Percentiles rank a stretch among this genome's conserved stretches.
Conservation (phyloP, 2,797 vertebrate species). For the Pseudotriccus pelzelni region DNA sequence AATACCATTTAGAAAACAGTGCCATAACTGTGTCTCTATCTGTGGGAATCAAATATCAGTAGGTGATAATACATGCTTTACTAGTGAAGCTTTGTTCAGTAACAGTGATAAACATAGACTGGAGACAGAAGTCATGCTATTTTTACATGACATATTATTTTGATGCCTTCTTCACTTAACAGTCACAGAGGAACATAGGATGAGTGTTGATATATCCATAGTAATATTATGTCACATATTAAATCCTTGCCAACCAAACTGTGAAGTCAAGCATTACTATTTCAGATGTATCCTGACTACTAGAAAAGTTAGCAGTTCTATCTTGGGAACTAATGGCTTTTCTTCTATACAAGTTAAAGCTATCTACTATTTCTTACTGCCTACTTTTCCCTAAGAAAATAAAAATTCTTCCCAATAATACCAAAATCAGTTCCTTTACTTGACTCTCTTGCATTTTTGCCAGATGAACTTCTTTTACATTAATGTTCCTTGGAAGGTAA, state of each 20-base stretch:
- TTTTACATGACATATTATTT: slow-evolving; percentile 13
- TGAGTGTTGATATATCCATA: slow-evolving; percentile 15
- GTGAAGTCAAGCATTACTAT: neutral
- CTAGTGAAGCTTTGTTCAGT: neutral
- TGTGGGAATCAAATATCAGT: neutral
- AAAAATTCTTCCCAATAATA: neutral
- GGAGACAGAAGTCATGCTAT: neutral
- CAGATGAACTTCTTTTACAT: neutral
- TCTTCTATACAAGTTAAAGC: neutral
- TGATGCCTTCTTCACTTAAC: slow-evolving; percentile 24
- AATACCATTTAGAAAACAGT: neutral
- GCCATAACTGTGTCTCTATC: neutral
- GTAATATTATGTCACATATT: slow-evolving; percentile 24
- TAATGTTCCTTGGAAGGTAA: neutral
- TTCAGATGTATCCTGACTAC: neutral
- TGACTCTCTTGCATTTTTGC: neutral
- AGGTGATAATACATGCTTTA: neutral
- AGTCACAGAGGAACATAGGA: neutral
- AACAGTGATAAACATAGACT: neutral
- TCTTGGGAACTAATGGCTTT: neutral
- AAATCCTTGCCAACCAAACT: slow-evolving; percentile 13
- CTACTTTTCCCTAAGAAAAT: neutral
- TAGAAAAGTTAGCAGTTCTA: neutral
- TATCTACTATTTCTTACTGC: neutral
- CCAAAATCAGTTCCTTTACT: neutral